Percentiles rank a stretch among this genome's conserved stretches.
Conservation (phyloP, 37 sponge, comb jelly and placozoan species). For the Aphrocallistes beatrix region DNA sequence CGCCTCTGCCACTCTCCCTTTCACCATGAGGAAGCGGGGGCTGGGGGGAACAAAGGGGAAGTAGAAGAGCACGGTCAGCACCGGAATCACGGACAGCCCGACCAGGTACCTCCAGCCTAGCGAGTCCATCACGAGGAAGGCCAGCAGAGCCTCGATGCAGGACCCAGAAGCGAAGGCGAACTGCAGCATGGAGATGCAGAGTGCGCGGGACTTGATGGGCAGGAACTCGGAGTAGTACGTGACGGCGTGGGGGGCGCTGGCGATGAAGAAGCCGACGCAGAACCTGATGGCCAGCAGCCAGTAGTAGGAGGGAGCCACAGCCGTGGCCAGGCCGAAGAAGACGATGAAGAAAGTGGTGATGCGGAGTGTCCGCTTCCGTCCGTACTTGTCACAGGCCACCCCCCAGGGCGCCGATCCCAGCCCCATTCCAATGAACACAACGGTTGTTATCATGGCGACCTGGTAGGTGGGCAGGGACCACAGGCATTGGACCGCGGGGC, state of each 20-base stretch:
- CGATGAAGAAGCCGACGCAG: slow-evolving; percentile 18
- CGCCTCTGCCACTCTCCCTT: slow-evolving; percentile 36
- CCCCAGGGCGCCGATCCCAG: slow-evolving; percentile 18
- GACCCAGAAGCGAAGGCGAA: slow-evolving; percentile 13
- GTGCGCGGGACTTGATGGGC: background rate
- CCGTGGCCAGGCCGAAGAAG: background rate
- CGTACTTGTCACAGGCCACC: background rate
- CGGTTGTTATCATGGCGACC: slow-evolving; percentile 29
- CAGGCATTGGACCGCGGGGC: background rate
- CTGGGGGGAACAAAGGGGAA: slow-evolving; percentile 56
- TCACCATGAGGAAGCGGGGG: slow-evolving; percentile 44
- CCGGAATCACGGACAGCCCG: background rate
- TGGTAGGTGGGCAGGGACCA: slow-evolving; percentile 19
- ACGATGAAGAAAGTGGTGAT: background rate
- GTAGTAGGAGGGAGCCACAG: background rate
- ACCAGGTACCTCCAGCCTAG: background rate
- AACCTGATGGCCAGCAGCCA: background rate
- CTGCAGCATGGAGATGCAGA: background rate
- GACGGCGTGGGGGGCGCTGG: slow-evolving; percentile 21
- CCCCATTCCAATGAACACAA: slow-evolving; percentile 24
- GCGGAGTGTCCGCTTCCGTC: background rate
- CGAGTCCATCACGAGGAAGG: background rate
- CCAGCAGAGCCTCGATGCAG: slow-evolving; percentile 19
- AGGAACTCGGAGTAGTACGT: slow-evolving; percentile 26
- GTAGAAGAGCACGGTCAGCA: slow-evolving; percentile 14